Evolutionary conservation across 2,113 vertebrate species (phyloP).

Genomic region (Perccottus glenii): DNA sequence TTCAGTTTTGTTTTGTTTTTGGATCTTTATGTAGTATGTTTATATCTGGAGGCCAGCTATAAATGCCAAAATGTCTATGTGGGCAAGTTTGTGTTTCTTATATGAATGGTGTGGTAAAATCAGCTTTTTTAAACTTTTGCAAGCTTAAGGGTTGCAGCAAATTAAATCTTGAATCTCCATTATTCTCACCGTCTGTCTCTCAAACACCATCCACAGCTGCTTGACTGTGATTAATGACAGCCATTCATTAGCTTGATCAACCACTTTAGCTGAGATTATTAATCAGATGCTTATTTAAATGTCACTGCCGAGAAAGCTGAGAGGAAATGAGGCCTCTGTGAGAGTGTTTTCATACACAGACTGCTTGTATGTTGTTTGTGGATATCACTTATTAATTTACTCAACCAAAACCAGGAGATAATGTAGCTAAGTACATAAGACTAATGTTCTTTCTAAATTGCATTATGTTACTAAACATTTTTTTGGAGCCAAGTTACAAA

Average conservation of each 20-base stretch:
- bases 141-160: constrained; percentile 32
- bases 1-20: no score
- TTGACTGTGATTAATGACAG: constrained; percentile 73
- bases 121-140: constrained; percentile 23
- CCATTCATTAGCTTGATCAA: constrained; percentile 80
- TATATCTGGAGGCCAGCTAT: no score
- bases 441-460: not conserved
- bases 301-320: constrained; percentile 56
- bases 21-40: no score
- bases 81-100: not conserved
- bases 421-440: no score
- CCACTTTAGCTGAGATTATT: constrained; percentile 76
- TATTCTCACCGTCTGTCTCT: constrained; percentile 17
- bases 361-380: not conserved
- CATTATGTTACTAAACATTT: not conserved
- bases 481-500: constrained; percentile 19
- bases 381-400: constrained; percentile 5
- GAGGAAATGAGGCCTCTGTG: constrained; percentile 68
- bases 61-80: no score
- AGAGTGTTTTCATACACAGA: constrained; percentile 50
- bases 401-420: no score
- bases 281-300: constrained; percentile 81
- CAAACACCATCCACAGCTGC: constrained; percentile 41
- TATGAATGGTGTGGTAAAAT: constrained; percentile 19
- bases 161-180: constrained; percentile 26